A percentile compares a stretch with the other conserved stretches of the same genome.
These are phyloP conservation scores for Perithous albicinctus DNA, from an alignment of 2,888 invertebrate species.

Conservation along the genomic window DNA sequence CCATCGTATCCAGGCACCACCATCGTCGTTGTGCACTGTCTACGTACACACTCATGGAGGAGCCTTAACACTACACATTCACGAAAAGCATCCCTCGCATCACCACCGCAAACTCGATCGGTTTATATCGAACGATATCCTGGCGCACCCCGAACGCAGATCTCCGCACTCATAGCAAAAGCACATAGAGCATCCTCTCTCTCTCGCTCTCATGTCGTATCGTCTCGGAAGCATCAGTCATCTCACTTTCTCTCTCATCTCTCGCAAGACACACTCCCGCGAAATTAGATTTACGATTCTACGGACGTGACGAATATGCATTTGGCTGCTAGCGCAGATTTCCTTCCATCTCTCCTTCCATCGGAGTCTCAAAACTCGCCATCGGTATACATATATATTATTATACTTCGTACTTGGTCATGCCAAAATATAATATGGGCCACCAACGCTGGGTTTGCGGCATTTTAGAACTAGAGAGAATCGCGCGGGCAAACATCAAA, in stretches of 20 bases:
- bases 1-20: conserved; percentile 65
- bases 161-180: conserved; percentile 63
- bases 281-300: conserved; percentile 78
- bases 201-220: conserved; percentile 69
- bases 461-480: conserved; percentile 24
- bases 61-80: conserved; percentile 17
- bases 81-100: conserved; percentile 35
- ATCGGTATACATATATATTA: too few relatives aligned
- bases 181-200: conserved; percentile 25
- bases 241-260: too few relatives aligned
- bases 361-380: conserved; percentile 55
- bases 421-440: conserved; percentile 67
- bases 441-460: conserved; percentile 32
- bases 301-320: conserved; percentile 68
- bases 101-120: conserved; percentile 62
- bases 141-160: conserved; percentile 62
- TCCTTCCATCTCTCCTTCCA: conserved; percentile 34
- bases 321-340: conserved; percentile 57
- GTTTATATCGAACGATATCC: conserved; percentile 74
- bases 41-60: not conserved
- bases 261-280: conserved; percentile 77
- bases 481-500: conserved; percentile 60
- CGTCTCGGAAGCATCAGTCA: too few relatives aligned
- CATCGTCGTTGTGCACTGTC: not conserved
- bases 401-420: conserved; percentile 36